Evolutionary conservation across 2,888 invertebrate species (phyloP), one percentile per base, ranked within the genome.

Genomic region (Diploptera punctata): DNA sequence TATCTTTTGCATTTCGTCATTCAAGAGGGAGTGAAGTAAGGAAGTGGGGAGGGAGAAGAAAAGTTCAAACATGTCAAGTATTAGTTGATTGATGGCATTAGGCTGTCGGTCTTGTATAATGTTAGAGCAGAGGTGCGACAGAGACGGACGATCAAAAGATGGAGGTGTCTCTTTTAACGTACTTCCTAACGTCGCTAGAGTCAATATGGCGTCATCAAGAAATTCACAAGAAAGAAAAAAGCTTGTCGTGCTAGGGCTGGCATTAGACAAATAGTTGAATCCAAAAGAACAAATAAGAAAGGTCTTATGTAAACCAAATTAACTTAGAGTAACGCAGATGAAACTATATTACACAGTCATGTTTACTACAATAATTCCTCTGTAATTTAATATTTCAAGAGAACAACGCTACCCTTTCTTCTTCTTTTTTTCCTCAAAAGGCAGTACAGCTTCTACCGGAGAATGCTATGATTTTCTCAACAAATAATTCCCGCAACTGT

Each of bases 31-130:
- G 5, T 16, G 57, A 29, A 57, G 10, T 33, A 33, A n/a, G 26
- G 47, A 47, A 44, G 65, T 26, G 47, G 29, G n/a, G n/a, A n/a
- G n/a, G n/a, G n/a, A n/a, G n/a, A n/a, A n/a, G n/a, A n/a, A n/a
- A 29, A 65, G 43, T 47, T 65, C 65, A 65, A 65, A 44, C 65
- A 65, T 65, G 65, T 65, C 65, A 65, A 47, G 44, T 47, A 26
- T 65, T 26, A 47, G 44, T 47, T 65, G 65, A 65, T 65, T 65
- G 65, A 65, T 65, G 47, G 29, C 57, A 31, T 57, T 57, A 57
- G 57, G 13, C 16, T 24, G 21, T 57, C 57, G n/a, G 16, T 24
- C 57, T n/a, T 24, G 52, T 57, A 47, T 44, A 47, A 47, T 65
- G 65, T 57, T 57, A 16, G 16, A 26, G 24, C 5, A 29, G 29